These are phyloP conservation scores for Psylliodes chrysocephalus DNA, from an alignment of 2,888 invertebrate species.

Conservation along the genomic window DNA sequence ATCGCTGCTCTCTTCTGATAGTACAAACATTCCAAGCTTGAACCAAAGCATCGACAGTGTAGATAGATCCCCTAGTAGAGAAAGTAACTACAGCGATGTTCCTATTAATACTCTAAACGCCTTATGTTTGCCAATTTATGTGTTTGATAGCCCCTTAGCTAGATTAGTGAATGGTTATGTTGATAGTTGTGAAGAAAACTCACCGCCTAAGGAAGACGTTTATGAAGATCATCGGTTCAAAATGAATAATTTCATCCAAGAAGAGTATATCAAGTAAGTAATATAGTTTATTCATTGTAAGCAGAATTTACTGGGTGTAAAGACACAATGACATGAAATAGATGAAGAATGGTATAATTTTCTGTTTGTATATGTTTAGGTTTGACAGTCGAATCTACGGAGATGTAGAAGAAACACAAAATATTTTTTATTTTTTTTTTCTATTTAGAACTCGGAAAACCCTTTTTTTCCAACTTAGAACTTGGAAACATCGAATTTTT, in stretches of 20 bases:
- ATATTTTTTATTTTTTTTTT: too few relatives aligned
- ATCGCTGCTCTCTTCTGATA: conserved; percentile 49
- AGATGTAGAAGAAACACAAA: too few relatives aligned
- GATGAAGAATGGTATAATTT: too few relatives aligned
- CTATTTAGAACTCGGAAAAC: too few relatives aligned
- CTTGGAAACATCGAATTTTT: too few relatives aligned
- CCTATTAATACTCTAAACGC: conserved; percentile 56
- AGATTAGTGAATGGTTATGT: conserved; percentile 68
- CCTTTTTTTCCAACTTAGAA: too few relatives aligned
- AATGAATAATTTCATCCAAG: conserved; percentile 59
- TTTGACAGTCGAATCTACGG: too few relatives aligned
- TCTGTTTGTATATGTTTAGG: too few relatives aligned
- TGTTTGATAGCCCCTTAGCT: conserved; percentile 74
- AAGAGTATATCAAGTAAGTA: conserved; percentile 55
- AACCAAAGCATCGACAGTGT: conserved; percentile 52
- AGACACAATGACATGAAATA: too few relatives aligned
- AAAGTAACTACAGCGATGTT: conserved; percentile 59
- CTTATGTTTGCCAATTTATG: conserved; percentile 68
- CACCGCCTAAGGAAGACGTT: conserved; percentile 61
- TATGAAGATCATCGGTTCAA: conserved; percentile 68
- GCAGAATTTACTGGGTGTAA: too few relatives aligned
- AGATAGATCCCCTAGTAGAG: conserved; percentile 56
- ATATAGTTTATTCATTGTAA: too few relatives aligned
- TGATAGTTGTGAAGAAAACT: conserved; percentile 50
- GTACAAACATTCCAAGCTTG: conserved; percentile 50